phyloP scores from a whole-genome alignment of 2,113 vertebrate species.

The Smithornis capensis region DNA sequence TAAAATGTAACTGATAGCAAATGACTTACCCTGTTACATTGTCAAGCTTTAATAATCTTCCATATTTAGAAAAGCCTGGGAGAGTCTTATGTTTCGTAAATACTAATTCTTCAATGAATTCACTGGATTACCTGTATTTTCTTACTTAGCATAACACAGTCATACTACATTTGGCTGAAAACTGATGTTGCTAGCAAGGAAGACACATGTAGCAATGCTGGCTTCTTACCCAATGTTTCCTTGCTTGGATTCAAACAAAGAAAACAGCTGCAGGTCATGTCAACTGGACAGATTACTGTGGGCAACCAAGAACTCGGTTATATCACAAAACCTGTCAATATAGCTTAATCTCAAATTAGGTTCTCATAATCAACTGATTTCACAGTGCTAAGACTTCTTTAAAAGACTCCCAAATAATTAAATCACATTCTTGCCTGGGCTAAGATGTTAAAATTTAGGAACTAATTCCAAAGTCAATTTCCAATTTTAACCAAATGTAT shows the following conservation, averaged over 20 bases:
- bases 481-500: slow-evolving; percentile 1
- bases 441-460: slow-evolving; percentile 21
- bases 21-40: slow-evolving; percentile 13
- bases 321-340: background rate
- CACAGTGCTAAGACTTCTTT: background rate
- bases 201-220: background rate
- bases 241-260: background rate
- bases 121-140: slow-evolving; percentile 47
- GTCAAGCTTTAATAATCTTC: slow-evolving; percentile 2
- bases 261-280: background rate
- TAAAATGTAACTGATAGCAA: slow-evolving; percentile 52
- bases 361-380: background rate
- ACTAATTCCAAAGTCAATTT: slow-evolving; percentile 35
- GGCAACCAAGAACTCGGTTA: background rate
- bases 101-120: slow-evolving; percentile 32
- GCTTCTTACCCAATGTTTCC: background rate
- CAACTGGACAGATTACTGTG: background rate
- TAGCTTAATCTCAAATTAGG: background rate
- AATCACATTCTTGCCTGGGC: background rate
- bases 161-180: slow-evolving; percentile 5
- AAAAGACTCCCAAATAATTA: slow-evolving; percentile 24
- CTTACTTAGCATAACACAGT: background rate
- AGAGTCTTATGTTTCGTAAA: slow-evolving; percentile 25
- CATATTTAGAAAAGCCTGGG: slow-evolving; percentile 10
- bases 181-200: background rate